A percentile compares a stretch with the other conserved stretches of the same genome.
phyloP scores from a whole-genome alignment of 2,888 invertebrate species.

The Pantelozetes paolii region DNA sequence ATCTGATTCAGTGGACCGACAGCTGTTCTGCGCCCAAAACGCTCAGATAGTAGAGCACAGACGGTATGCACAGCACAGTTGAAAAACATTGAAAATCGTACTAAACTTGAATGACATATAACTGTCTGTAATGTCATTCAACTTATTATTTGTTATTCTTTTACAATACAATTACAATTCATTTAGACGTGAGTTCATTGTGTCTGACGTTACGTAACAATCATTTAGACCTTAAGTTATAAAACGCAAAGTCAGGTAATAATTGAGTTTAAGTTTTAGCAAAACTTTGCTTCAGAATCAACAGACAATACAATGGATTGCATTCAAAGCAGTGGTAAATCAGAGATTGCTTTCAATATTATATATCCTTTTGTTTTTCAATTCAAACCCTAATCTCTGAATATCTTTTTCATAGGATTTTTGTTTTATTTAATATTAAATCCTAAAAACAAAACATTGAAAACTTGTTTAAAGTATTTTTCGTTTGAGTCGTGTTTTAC shows the following conservation, averaged over 20 bases:
- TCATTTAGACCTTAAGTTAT: neutral
- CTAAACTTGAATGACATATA: conserved; percentile 15
- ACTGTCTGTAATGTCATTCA: conserved; percentile 31
- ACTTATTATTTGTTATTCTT: neutral
- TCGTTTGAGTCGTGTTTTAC: neutral
- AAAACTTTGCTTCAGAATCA: neutral
- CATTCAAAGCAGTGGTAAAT: neutral
- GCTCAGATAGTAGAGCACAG: conserved; percentile 10
- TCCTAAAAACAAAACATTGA: conserved; percentile 1
- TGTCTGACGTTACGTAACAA: conserved; percentile 17
- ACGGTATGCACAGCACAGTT: neutral
- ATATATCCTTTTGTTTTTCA: too few relatives aligned
- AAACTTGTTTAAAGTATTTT: neutral
- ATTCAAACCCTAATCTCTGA: neutral
- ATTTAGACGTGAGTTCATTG: conserved; percentile 30
- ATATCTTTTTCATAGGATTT: neutral
- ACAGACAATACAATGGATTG: neutral
- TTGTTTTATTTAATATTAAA: neutral
- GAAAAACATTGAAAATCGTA: neutral
- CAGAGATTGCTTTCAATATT: too few relatives aligned
- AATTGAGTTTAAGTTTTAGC: neutral
- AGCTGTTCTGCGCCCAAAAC: conserved; percentile 31
- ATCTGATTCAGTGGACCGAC: conserved; percentile 29
- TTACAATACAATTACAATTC: neutral
- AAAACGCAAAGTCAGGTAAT: conserved; percentile 13